A percentile compares a stretch with the other conserved stretches of the same genome.
phyloP scores from a whole-genome alignment of 2,888 invertebrate species.

The Athrips mouffetella region DNA sequence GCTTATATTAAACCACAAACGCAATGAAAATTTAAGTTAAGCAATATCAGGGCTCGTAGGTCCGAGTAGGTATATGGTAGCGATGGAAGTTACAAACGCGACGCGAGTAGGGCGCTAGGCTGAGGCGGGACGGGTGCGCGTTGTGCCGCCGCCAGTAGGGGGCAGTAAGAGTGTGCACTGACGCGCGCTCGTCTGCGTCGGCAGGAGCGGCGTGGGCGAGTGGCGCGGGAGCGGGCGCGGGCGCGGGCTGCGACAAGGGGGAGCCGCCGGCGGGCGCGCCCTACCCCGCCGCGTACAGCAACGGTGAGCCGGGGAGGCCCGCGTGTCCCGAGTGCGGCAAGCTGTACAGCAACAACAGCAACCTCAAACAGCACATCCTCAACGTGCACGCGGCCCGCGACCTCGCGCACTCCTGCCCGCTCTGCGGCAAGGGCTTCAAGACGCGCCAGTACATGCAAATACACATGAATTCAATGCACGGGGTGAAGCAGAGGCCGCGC shows the following conservation, averaged over 20 bases:
- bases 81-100: conserved; percentile 34
- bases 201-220: conserved; percentile 57
- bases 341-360: conserved; percentile 83
- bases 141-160: conserved; percentile 34
- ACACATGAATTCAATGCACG: conserved; percentile 83
- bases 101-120: conserved; percentile 10
- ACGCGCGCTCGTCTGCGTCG: conserved; percentile 6
- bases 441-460: conserved; percentile 85
- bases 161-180: conserved; percentile 20
- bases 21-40: not conserved
- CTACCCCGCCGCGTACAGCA: conserved; percentile 47
- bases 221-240: conserved; percentile 42
- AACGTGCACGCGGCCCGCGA: conserved; percentile 82
- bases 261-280: conserved; percentile 29
- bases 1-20: not conserved
- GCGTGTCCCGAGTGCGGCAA: conserved; percentile 83
- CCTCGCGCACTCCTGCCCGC: conserved; percentile 79
- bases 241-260: conserved; percentile 29
- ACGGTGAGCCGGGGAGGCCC: conserved; percentile 64
- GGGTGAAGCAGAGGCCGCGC: conserved; percentile 79
- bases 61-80: conserved; percentile 23
- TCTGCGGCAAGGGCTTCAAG: conserved; percentile 83
- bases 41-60: not conserved
- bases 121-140: conserved; percentile 9
- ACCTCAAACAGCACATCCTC: conserved; percentile 83